Evolutionary conservation across 2,113 vertebrate genomes (phyloP).

Genomic region (Alligator mississippiensis): DNA sequence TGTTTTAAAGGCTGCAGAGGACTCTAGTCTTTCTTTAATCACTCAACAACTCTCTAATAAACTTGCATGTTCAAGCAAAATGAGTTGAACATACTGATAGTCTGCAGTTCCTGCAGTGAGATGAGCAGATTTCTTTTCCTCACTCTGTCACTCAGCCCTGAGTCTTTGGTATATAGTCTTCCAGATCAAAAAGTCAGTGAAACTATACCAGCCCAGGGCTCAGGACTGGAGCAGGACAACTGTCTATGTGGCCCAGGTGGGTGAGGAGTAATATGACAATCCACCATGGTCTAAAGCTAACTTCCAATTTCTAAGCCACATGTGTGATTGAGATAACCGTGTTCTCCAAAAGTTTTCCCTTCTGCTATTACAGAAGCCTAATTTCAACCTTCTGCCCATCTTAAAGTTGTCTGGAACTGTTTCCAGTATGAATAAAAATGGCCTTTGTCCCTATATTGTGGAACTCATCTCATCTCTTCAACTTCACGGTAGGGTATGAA

Average conservation of each 20-base stretch:
- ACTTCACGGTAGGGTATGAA: too few relatives aligned
- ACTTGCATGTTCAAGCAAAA: neutral
- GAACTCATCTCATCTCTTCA: too few relatives aligned
- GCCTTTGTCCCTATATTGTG: too few relatives aligned
- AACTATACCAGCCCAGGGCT: neutral
- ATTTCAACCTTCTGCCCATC: neutral
- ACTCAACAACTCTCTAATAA: too few relatives aligned
- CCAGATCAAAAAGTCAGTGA: too few relatives aligned
- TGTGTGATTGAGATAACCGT: slow-evolving; percentile 2
- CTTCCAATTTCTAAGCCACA: neutral
- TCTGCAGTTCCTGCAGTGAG: neutral
- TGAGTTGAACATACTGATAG: neutral
- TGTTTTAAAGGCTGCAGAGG: neutral
- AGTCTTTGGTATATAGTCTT: neutral
- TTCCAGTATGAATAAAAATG: too few relatives aligned
- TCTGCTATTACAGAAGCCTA: neutral
- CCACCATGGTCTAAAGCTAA: slow-evolving; percentile 21
- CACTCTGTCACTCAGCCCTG: neutral
- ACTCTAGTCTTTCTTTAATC: neutral
- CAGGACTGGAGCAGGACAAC: slow-evolving; percentile 21
- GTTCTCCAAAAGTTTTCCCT: neutral
- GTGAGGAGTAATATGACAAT: neutral
- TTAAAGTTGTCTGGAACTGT: neutral
- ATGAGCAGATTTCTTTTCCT: neutral
- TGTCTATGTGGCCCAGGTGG: slow-evolving; percentile 27